phyloP scores from a whole-genome alignment of 1,140 invertebrate species.

The Bombyx mandarina region DNA sequence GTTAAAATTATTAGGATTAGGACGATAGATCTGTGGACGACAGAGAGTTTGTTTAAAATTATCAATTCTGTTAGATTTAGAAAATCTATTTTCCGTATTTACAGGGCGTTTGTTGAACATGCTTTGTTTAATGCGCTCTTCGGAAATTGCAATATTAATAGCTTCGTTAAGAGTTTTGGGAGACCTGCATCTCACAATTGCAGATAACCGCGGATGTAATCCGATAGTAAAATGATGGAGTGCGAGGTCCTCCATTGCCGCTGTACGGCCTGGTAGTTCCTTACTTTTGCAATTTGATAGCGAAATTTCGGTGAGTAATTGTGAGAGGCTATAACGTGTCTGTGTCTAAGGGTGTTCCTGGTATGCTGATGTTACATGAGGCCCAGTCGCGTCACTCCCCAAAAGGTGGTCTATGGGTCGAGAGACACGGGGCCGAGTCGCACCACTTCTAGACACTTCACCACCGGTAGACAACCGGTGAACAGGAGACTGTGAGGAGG shows the following conservation, averaged over 20 bases:
- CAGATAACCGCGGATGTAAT: slow-evolving; percentile 5
- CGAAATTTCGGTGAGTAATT: background rate
- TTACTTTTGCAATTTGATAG: slow-evolving; percentile 4
- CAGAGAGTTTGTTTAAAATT: background rate
- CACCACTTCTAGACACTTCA: too few relatives aligned
- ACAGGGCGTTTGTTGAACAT: background rate
- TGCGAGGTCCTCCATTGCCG: slow-evolving; percentile 10
- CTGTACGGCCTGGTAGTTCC: slow-evolving; percentile 11
- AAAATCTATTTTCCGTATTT: background rate
- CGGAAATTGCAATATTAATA: slow-evolving; percentile 9
- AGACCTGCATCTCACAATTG: slow-evolving; percentile 1
- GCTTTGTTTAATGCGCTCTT: slow-evolving; percentile 7
- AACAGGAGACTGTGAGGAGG: too few relatives aligned
- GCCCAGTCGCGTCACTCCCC: too few relatives aligned
- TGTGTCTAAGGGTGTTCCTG: too few relatives aligned
- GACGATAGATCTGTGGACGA: background rate
- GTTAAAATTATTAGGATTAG: too few relatives aligned
- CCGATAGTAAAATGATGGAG: slow-evolving; percentile 10
- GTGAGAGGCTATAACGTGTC: too few relatives aligned
- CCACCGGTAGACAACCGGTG: too few relatives aligned
- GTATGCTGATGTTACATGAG: too few relatives aligned
- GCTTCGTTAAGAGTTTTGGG: slow-evolving; percentile 8
- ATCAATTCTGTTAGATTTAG: background rate
- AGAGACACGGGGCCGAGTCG: too few relatives aligned
- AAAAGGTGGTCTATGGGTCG: too few relatives aligned